Percentiles rank a stretch among this genome's conserved stretches.
These are phyloP conservation scores for Bergia puertoricense DNA, from an alignment of 92 coral and sea anemone species.

Conservation along the genomic window DNA sequence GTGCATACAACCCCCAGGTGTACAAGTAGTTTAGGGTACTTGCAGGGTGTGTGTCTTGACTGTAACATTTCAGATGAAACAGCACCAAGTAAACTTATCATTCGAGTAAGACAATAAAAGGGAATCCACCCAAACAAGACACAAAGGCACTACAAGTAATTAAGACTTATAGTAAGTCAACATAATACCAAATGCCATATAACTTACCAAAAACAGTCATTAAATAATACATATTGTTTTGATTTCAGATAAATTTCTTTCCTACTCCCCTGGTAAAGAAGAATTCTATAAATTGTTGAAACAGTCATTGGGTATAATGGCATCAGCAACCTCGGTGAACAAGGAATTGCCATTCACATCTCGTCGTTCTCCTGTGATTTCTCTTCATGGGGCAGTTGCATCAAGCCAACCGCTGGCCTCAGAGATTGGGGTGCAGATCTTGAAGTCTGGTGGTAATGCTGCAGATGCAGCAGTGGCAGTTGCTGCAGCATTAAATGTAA, in stretches of 20 bases:
- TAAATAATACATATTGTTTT: neutral
- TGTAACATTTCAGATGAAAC: no score
- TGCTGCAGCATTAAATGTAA: slow-evolving; percentile 96
- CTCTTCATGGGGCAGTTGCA: slow-evolving; percentile 67
- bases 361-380: slow-evolving; percentile 92
- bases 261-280: neutral
- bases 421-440: slow-evolving; percentile 77
- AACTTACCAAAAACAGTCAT: no score
- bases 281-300: neutral
- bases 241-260: neutral
- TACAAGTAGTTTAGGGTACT: no score
- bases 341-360: slow-evolving; percentile 57
- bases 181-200: no score
- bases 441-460: slow-evolving; percentile 91
- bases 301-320: neutral
- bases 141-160: no score
- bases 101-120: no score
- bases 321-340: neutral
- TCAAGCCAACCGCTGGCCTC: slow-evolving; percentile 73
- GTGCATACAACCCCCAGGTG: no score
- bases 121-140: no score
- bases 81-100: no score
- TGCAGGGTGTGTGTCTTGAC: no score
- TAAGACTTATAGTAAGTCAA: no score
- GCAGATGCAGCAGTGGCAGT: slow-evolving; percentile 96